These are phyloP conservation scores for Valencia hispanica DNA, from an alignment of 2,797 vertebrate species.

Conservation along the genomic window DNA sequence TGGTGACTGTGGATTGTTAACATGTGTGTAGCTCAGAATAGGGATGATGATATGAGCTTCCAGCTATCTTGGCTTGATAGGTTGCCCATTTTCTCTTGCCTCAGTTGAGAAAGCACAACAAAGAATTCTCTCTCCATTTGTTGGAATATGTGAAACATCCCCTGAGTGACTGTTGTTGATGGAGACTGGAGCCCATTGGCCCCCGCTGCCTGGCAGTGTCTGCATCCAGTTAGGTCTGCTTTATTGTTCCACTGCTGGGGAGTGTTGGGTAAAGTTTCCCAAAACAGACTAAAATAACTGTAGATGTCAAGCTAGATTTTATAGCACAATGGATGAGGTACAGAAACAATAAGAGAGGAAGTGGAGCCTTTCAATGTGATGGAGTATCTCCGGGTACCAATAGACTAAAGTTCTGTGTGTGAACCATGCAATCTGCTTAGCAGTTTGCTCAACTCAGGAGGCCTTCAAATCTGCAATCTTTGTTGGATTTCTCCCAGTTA, in stretches of 20 bases:
- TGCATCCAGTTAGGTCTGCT: conserved; percentile 41
- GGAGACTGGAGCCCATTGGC: conserved; percentile 57
- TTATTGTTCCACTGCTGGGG: conserved; percentile 50
- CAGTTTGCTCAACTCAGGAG: conserved; percentile 11
- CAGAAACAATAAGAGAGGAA: conserved; percentile 44
- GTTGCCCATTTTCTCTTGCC: conserved; percentile 27
- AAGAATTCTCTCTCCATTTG: conserved; percentile 27
- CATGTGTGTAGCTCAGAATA: neutral
- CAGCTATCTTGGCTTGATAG: conserved; percentile 43
- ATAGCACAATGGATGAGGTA: conserved; percentile 38
- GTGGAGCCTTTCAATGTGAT: conserved; percentile 12
- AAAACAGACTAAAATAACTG: conserved; percentile 52
- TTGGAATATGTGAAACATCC: conserved; percentile 34
- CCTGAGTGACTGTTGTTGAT: conserved; percentile 55
- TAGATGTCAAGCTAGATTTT: conserved; percentile 26
- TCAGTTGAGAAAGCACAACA: conserved; percentile 34
- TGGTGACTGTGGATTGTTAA: conserved; percentile 20
- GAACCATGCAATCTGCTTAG: neutral
- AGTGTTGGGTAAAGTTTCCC: conserved; percentile 45
- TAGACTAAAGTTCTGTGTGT: conserved; percentile 1
- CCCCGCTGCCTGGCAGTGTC: conserved; percentile 11
- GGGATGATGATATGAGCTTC: conserved; percentile 12
- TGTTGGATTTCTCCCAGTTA: conserved; percentile 52
- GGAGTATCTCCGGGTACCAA: conserved; percentile 10
- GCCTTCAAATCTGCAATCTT: conserved; percentile 29